These are phyloP conservation scores for Serinus canaria DNA, from an alignment of 2,113 vertebrate species.

Conservation along the genomic window DNA sequence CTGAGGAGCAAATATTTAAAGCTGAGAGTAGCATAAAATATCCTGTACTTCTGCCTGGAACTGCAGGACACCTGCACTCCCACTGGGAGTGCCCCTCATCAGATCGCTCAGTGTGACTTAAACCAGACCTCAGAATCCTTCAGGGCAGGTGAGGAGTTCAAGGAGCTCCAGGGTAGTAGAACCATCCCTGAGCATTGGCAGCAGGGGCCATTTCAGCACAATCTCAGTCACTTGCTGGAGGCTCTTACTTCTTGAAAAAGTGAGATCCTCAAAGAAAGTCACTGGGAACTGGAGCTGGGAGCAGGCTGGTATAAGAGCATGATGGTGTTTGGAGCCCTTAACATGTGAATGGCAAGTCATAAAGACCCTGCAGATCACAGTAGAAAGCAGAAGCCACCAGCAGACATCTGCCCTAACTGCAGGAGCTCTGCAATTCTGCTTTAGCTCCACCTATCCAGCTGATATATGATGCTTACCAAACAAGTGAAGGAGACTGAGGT, in stretches of 20 bases:
- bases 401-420: rapidly evolving
- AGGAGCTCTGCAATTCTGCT: neutral
- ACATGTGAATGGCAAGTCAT: rapidly evolving
- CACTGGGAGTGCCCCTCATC: neutral
- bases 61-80: neutral
- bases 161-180: rapidly evolving
- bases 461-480: rapidly evolving
- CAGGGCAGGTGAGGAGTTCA: rapidly evolving
- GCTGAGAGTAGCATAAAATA: neutral
- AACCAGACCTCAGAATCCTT: neutral
- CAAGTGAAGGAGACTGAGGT: rapidly evolving
- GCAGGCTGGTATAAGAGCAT: neutral
- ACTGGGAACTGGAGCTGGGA: neutral
- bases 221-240: neutral
- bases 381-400: neutral
- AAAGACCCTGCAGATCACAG: neutral
- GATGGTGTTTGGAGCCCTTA: neutral
- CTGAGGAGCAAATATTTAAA: neutral
- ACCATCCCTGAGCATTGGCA: neutral
- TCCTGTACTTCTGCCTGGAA: neutral
- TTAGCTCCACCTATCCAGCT: neutral
- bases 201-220: neutral
- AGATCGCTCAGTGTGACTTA: neutral
- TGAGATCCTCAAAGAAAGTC: neutral
- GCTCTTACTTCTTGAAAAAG: neutral